Conservation (phyloP, 1,140 invertebrate genomes). For the Leptinotarsa texana region DNA sequence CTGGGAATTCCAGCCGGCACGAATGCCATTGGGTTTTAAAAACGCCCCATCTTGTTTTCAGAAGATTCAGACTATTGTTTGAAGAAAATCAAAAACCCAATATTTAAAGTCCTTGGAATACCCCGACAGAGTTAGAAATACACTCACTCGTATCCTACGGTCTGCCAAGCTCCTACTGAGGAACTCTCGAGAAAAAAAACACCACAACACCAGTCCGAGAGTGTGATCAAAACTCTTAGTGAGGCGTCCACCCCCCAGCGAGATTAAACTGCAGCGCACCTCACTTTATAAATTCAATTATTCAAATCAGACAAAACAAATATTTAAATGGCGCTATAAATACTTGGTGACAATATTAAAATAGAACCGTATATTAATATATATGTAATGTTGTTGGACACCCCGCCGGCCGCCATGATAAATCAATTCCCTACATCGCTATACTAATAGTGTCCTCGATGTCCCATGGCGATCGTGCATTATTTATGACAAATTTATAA, state of each 20-base stretch:
- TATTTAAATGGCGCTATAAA: slow-evolving; percentile 52
- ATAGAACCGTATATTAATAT: slow-evolving; percentile 55
- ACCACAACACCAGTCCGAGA: neutral
- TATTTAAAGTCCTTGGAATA: too few relatives aligned
- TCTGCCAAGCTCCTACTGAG: too few relatives aligned
- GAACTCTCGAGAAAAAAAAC: neutral
- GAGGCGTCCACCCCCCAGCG: slow-evolving; percentile 30
- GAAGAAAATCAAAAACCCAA: too few relatives aligned
- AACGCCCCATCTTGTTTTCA: too few relatives aligned
- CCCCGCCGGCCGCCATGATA: slow-evolving; percentile 51
- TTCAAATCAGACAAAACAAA: slow-evolving; percentile 52
- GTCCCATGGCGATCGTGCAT: slow-evolving; percentile 48
- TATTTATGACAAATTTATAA: slow-evolving; percentile 47
- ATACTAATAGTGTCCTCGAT: slow-evolving; percentile 55
- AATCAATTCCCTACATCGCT: slow-evolving; percentile 55
- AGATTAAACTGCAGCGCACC: slow-evolving; percentile 46
- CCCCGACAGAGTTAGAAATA: too few relatives aligned
- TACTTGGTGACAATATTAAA: slow-evolving; percentile 57
- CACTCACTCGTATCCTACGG: too few relatives aligned
- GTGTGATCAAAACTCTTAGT: neutral
- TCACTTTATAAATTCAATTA: slow-evolving; percentile 52
- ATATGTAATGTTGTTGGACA: slow-evolving; percentile 52
- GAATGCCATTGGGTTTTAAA: too few relatives aligned
- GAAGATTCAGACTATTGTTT: too few relatives aligned
- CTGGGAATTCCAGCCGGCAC: too few relatives aligned